phyloP scores from a whole-genome alignment of 2,797 vertebrate species.

The Capromys pilorides region DNA sequence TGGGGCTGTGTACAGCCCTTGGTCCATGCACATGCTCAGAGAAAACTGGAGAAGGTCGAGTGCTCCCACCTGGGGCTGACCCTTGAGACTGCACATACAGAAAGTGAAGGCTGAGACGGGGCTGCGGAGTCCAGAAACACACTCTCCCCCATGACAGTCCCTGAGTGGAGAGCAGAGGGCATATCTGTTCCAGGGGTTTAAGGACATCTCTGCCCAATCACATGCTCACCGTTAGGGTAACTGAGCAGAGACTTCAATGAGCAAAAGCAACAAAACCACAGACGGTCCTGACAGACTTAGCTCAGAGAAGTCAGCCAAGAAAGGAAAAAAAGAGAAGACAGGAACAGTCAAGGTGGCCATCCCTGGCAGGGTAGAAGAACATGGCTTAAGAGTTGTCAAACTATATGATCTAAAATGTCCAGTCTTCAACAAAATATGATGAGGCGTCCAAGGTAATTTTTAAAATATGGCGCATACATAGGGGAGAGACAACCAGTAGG shows the following conservation, averaged over 20 bases:
- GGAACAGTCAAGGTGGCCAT: neutral
- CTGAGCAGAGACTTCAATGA: neutral
- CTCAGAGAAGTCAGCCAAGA: neutral
- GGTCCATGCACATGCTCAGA: neutral
- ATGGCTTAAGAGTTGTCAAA: neutral
- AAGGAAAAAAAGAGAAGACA: neutral
- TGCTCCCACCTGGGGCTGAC: neutral
- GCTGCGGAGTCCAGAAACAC: neutral
- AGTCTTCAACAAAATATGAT: neutral
- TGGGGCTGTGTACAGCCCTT: neutral
- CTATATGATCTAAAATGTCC: neutral
- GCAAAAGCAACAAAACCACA: neutral
- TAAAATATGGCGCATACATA: neutral
- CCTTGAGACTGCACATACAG: neutral
- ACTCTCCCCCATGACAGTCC: neutral
- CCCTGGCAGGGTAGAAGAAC: neutral
- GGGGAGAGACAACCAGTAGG: neutral
- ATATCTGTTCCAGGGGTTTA: neutral
- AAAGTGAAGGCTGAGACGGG: neutral
- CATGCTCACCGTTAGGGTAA: neutral
- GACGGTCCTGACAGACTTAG: neutral
- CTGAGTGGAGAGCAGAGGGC: neutral
- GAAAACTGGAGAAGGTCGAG: neutral
- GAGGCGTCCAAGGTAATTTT: neutral
- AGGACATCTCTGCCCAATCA: neutral